These are phyloP conservation scores for Drosophila melanica DNA, from an alignment of 1,140 invertebrate species.

Conservation along the genomic window DNA sequence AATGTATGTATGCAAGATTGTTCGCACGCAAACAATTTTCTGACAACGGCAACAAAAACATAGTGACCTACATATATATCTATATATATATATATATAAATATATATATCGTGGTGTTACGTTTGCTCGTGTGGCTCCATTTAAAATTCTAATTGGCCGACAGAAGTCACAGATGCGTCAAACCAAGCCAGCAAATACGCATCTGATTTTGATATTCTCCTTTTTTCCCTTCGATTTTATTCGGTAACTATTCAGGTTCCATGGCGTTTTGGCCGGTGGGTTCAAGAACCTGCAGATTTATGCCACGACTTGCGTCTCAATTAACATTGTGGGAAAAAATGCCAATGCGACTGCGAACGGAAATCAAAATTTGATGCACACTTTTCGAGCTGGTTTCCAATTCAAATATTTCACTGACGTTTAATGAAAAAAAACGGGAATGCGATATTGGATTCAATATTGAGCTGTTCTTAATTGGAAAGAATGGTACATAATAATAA, in stretches of 20 bases:
- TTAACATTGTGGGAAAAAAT: constrained; percentile 42
- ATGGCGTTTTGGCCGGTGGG: constrained; percentile 4
- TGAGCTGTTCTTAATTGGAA: too few relatives aligned
- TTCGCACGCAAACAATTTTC: constrained; percentile 8
- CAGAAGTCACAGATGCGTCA: constrained; percentile 15
- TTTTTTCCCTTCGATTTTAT: not conserved
- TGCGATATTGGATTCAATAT: not conserved
- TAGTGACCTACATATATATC: constrained; percentile 35
- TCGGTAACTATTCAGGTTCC: constrained; percentile 9
- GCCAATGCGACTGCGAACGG: not conserved
- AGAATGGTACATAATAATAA: too few relatives aligned
- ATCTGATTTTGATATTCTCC: not conserved
- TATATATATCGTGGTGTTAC: not conserved
- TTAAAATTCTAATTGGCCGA: constrained; percentile 43
- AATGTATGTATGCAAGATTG: constrained; percentile 15
- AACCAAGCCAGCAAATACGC: too few relatives aligned
- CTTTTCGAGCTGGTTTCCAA: not conserved
- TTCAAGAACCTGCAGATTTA: constrained; percentile 48
- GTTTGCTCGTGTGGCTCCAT: constrained; percentile 21
- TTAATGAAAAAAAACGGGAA: not conserved
- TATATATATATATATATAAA: constrained; percentile 4
- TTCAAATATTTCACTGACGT: not conserved
- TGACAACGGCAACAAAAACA: constrained; percentile 30
- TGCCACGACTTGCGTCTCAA: constrained; percentile 36
- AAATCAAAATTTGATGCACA: constrained; percentile 2